phyloP scores from a whole-genome alignment of 2,888 invertebrate species.

The Drosophila infuscata region DNA sequence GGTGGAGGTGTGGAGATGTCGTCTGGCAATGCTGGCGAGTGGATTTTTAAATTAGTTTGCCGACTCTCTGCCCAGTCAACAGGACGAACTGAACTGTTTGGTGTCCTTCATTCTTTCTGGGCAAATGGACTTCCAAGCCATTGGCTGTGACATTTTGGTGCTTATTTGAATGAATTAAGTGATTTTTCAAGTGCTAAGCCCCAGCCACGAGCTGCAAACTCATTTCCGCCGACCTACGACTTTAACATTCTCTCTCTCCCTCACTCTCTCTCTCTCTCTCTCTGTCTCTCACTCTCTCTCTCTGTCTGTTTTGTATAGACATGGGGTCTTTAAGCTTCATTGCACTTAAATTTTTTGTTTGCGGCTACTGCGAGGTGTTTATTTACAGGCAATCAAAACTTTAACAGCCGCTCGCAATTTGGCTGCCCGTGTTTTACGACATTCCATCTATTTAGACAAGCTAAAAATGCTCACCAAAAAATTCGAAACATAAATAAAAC shows the following conservation, averaged over 20 bases:
- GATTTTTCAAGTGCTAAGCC: constrained; percentile 81
- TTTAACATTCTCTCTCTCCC: constrained; percentile 13
- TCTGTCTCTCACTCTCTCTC: constrained; percentile 3
- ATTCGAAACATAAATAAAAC: constrained; percentile 27
- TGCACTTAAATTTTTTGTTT: constrained; percentile 39
- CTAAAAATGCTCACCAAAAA: constrained; percentile 22
- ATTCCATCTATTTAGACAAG: constrained; percentile 29
- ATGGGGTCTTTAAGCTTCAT: constrained; percentile 56
- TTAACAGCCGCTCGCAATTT: constrained; percentile 55
- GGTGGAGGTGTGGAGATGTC: constrained; percentile 6
- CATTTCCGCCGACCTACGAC: constrained; percentile 66
- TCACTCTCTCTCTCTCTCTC: constrained; percentile 5
- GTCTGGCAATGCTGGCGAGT: constrained; percentile 71
- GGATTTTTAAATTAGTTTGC: constrained; percentile 80
- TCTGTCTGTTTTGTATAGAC: background rate
- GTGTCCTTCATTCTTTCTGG: constrained; percentile 40
- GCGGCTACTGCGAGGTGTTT: constrained; percentile 64
- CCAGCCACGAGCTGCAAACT: constrained; percentile 75
- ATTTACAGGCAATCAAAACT: constrained; percentile 72
- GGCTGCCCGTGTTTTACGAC: constrained; percentile 38
- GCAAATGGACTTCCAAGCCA: constrained; percentile 63
- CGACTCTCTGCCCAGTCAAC: constrained; percentile 38
- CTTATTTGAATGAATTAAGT: constrained; percentile 83
- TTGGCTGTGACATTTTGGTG: constrained; percentile 67
- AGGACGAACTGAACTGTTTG: constrained; percentile 25